Evolutionary conservation across 2,797 vertebrate species (phyloP), one percentile per base, ranked within the genome.

Genomic region (Parauchenoglanis ngamensis): DNA sequence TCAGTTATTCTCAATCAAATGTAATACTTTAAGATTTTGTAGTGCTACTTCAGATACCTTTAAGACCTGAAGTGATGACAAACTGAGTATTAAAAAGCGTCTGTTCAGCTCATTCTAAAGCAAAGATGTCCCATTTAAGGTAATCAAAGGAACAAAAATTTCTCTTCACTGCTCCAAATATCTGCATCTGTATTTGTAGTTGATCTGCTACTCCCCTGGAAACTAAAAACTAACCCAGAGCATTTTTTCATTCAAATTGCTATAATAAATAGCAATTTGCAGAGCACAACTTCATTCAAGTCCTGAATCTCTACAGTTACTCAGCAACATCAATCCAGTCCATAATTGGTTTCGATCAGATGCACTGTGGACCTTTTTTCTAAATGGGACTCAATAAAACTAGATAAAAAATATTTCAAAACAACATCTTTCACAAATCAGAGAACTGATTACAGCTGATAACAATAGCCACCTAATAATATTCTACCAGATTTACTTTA

Each of bases 341-440:
- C 28, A 63, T 44, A 61, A 80, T 17, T 61, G 56, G 31, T 80
- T 80, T 80, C 5, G 56, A 80, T 15, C 31, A 61, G 31, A 80
- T 59, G 77, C 56, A 44, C 21, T 44, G 56, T 78, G 52, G n/a
- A 56, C 3, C 49, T 73, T 17, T 73, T 17, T 49, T 46, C 23
- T 46, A 35, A 25, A 19, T 56, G 77, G 13, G 19, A 54, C 2
- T 2, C 4, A 61, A 31, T 61, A 61, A 40, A 40, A 61, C 12
- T 40, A 7, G 2, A 2, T 25, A 40, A 12, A 40, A 35, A 40
- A 44, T 44, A 44, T 59, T 80, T 80, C 35, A 80, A 44, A 78
- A 78, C 15, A 78, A 78, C 15, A 56, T 77, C 75, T 10, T 77
- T 77, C 75, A 31, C 25, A 76, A 75, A 49, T 28, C 13, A n/a